These are phyloP conservation scores for Rhimphoctona megacephalus DNA, from an alignment of 2,888 invertebrate genomes.

Conservation along the genomic window DNA sequence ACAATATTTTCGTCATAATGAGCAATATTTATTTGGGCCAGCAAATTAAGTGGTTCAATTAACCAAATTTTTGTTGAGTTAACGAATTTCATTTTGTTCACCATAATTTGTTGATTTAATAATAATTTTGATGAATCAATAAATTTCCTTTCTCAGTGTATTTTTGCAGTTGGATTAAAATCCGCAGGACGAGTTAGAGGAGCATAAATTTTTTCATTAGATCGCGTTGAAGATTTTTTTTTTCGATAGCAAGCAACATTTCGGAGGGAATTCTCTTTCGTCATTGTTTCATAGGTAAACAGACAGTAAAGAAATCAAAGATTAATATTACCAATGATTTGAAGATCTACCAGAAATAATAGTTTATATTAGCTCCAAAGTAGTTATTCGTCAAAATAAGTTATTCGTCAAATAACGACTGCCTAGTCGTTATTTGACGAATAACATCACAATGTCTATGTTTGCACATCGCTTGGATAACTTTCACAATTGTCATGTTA, in stretches of 20 bases:
- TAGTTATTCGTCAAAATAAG: too few relatives aligned
- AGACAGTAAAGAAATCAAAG: neutral
- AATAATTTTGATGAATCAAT: too few relatives aligned
- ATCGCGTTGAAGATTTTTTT: neutral
- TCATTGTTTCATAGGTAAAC: neutral
- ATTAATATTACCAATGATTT: neutral
- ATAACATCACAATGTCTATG: neutral
- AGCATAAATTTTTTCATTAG: neutral
- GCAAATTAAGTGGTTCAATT: too few relatives aligned
- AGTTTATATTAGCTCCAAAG: neutral
- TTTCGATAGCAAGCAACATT: neutral
- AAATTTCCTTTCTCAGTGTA: too few relatives aligned
- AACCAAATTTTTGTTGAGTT: too few relatives aligned
- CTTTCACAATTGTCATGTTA: constrained; percentile 10
- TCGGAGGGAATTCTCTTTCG: neutral
- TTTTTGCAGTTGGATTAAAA: neutral
- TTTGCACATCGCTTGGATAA: neutral
- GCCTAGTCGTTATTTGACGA: neutral
- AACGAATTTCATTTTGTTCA: too few relatives aligned
- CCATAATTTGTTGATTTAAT: too few relatives aligned
- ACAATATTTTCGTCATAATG: too few relatives aligned
- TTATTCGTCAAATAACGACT: too few relatives aligned
- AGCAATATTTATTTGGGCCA: too few relatives aligned
- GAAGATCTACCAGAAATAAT: neutral
- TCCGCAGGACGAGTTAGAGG: neutral